These are phyloP conservation scores for Neotoma lepida DNA, from an alignment of 2,113 vertebrate genomes.

Conservation along the genomic window DNA sequence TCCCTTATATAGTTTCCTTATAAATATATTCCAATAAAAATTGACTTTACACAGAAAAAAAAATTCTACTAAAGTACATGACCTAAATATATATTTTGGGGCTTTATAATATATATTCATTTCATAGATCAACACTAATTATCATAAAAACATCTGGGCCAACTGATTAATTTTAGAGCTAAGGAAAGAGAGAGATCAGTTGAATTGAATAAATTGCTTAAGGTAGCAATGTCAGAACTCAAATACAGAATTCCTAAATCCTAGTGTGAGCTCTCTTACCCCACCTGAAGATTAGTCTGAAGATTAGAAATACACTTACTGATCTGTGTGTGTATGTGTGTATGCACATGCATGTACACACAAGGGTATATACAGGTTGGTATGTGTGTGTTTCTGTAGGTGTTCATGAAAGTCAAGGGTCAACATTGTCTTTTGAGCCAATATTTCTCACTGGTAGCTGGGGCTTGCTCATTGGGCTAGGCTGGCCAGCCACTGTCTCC, in stretches of 20 bases:
- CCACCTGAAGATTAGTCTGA: neutral
- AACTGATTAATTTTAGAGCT: neutral
- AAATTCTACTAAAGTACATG: neutral
- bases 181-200: neutral
- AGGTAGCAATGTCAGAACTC: neutral
- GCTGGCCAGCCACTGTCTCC: neutral
- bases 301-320: neutral
- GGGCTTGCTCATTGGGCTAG: neutral
- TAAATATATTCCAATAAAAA: neutral
- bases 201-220: neutral
- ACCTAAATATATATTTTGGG: constrained; percentile 8
- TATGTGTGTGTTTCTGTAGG: neutral
- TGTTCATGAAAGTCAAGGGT: neutral
- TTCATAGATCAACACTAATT: constrained; percentile 17
- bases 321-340: neutral
- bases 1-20: neutral
- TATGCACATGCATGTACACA: neutral
- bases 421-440: neutral
- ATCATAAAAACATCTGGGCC: neutral
- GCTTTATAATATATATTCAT: constrained; percentile 7
- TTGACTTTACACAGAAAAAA: neutral
- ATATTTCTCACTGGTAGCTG: neutral
- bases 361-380: neutral
- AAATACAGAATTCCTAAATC: neutral
- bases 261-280: neutral